Evolutionary conservation across 2,797 vertebrate species (phyloP), one percentile per base, ranked within the genome.

Genomic region (Corythornis leucogaster): DNA sequence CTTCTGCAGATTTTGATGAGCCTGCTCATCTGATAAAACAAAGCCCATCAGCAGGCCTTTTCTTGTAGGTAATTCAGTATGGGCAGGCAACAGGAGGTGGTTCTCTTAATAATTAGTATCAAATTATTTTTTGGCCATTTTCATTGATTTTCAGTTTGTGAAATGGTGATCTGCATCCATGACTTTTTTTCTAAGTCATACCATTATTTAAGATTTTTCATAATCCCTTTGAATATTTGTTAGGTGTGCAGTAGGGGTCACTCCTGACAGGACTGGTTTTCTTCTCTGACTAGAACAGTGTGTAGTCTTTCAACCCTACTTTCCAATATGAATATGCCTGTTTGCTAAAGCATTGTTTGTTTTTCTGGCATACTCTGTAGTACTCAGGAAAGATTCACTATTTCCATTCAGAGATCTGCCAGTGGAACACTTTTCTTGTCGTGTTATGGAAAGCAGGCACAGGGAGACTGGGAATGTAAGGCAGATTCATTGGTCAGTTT

Each of bases 281-380:
- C 40, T 87, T 71, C 50, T 62, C 55, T 78, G 33, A 5, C 48
- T 78, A 24, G 21, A 80, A 30, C 11, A 85, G 20, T 26, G 6
- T 73, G 6, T 73, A 63, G 57, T 66, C 28, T 59, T 93, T 92
- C 35, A 59, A 5, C 38, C 69, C 20, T 30, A 1, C 30, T 86
- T 91, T 94, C 71, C 71, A 73, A 1, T 19, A 30, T 20, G 16
- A 89, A 53, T 67, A 66, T 74, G 50, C 50, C 58, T 86, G 45
- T 86, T 94, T 81, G 26, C 54, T 81, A 80, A 87, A 89, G 48
- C 38, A 82, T 84, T 90, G 45, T 90, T 95, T 92, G 75, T 45
- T 87, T 89, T 87, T 82, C 82, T 86, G 89, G 53, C 42, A 35
- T 87, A 19, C 24, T 59, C 17, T 42, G 0, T 48, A 50, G 63